Base-by-base conservation (phyloP, 2,797 vertebrate species). In the Pseudochromis fuscus region DNA sequence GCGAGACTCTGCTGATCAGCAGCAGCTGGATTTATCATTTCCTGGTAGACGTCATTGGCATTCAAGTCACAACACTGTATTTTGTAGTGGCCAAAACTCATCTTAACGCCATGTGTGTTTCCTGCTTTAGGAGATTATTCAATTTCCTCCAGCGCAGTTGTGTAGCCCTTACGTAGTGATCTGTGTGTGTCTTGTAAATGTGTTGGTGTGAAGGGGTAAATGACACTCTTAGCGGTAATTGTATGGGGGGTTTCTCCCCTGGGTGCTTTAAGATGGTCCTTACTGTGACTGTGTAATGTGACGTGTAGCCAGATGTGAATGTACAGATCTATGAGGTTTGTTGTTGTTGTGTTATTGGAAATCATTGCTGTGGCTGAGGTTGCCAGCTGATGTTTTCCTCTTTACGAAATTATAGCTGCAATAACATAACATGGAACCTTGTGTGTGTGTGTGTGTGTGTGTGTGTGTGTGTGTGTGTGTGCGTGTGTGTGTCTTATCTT, bases 191-290 rank as follows among this genome's bases (percentile, higher is more conserved):
- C 16, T 27, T 21, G 19, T 48, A 12, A 5, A 4, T 67, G 35
- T 42, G 40, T 63, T 21, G 9, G 60, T 56, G 13, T 5, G 28
- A 42, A 38, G 59, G 65, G 13, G 15, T 64, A 35, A 82, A 72
- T 63, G 25, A 56, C 28, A 38, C 73, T 37, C 18, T 70, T 28
- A 51, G 70, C 23, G 13, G 67, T 68, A 61, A 75, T 63, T 79
- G 67, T 46, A 37, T 58, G 10, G 52, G 25, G 53, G 15, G 37
- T 64, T 72, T 75, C 12, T 75, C 74, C 33, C 33, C 1, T 30
- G 35, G 37, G 60, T 58, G 42, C 55, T 72, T 18, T 57, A 38
- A 60, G 27, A 65, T 56, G 16, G 27, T 57, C 7, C 23, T 64
- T 13, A 40, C 45, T 63, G 28, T 50, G 25, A 15, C 18, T 31